Conservation (phyloP, 1,140 invertebrate species). For the Diplogasteroides magnus region DNA sequence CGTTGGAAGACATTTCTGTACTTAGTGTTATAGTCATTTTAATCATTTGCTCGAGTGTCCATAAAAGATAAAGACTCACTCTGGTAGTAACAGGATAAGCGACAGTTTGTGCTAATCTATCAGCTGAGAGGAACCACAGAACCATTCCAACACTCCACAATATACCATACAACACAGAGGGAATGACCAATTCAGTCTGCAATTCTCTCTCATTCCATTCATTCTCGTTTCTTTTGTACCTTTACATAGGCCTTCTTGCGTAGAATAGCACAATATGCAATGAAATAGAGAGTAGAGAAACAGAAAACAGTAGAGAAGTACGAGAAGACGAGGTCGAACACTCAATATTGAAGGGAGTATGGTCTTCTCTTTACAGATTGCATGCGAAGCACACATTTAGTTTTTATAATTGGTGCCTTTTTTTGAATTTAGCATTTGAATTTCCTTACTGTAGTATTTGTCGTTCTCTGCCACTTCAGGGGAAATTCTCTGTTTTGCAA, state of each 20-base stretch:
- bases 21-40: too few species aligned
- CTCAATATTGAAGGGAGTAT: conserved; percentile 32
- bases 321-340: conserved; percentile 48
- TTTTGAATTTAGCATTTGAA: conserved; percentile 6
- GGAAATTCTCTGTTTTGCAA: conserved; percentile 40
- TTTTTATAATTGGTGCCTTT: background rate
- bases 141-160: conserved; percentile 44
- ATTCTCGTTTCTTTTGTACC: background rate
- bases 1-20: conserved; percentile 1
- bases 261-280: conserved; percentile 35
- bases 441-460: conserved; percentile 5
- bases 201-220: background rate
- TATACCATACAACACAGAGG: conserved; percentile 43
- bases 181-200: conserved; percentile 34
- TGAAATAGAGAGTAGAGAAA: conserved; percentile 48
- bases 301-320: conserved; percentile 45
- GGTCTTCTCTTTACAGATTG: too few species aligned
- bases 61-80: conserved; percentile 27
- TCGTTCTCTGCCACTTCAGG: conserved; percentile 35
- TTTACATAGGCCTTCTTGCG: conserved; percentile 30
- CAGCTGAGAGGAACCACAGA: conserved; percentile 43
- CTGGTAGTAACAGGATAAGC: conserved; percentile 47
- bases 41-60: too few species aligned
- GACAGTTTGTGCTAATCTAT: conserved; percentile 41
- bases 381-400: too few species aligned